Base-by-base conservation (phyloP, 2,888 invertebrate species). In the Calliscelio sp. region DNA sequence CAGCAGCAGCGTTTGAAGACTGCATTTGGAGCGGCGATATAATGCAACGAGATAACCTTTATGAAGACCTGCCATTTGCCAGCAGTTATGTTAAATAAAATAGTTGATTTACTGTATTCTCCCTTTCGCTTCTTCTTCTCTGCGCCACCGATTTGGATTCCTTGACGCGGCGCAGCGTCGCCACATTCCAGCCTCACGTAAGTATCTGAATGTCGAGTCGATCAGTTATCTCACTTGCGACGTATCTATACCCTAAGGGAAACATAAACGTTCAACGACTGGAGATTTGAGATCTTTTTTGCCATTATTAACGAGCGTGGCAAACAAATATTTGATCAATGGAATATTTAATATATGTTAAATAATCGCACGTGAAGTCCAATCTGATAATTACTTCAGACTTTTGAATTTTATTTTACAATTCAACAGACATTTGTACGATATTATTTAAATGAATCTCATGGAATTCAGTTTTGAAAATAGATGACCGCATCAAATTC, bases 21-120 rank as follows among this genome's bases (percentile, higher is more conserved):
- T 90, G 90, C 91, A 91, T 91, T 91, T 91, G 88, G 90, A 91
- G 90, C 90, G 91, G 86, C 89, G 87, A 89, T 88, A 89, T 87
- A 88, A 88, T 89, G 89, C 88, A 89, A 89, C 88, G 87, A 90
- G 91, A 91, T 91, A 91, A 91, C 90, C 90, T 90, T 88, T 89
- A 90, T 91, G 91, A 91, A 91, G 90, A 90, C 88, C 90, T 89
- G 91, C 91, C 90, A 89, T 90, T 89, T 83, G 87, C 87, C 85
- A 88, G 87, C 88, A 87, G 87, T 89, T 90, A 89, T 87, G 89
- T 87, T 86, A 89, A 91, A 91, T 91, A 91, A 91, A 91, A 91
- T 90, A 87, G 88, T 87, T 91, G 91, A 91, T 91, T 91, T 90
- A 90, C 89, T 89, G 88, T 87, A 89, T 85, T 85, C 75, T 75